Base-by-base conservation (phyloP, 2,888 invertebrate genomes). In the Amphiduros pacificus region DNA sequence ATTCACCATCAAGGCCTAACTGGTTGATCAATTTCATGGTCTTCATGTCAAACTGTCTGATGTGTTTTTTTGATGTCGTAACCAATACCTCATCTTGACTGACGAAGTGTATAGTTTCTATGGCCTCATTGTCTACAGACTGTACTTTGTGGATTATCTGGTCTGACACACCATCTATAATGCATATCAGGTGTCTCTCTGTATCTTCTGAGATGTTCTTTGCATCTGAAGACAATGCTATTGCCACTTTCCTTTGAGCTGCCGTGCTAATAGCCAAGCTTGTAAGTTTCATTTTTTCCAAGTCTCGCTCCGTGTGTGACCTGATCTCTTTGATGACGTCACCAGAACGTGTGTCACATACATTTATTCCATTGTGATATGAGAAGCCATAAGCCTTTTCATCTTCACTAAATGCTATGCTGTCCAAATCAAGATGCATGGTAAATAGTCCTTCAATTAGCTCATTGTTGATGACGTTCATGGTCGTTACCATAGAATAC, bases 381-480 rank as follows among this genome's bases (percentile, higher is more conserved):
- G n/a, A n/a, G n/a, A n/a, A n/a, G n/a, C n/a, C n/a, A n/a, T n/a
- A n/a, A n/a, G n/a, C 49, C 27, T 28, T 22, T 14, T 58, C 62
- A 26, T 41, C 32, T 6, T 20, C n/a, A 28, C 61, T 55, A 2
- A 61, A n/a, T 5, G 61, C 49, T 17, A 63, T 22, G 40, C 50
- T n/a, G n/a, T n/a, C n/a, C n/a, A n/a, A n/a, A n/a, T n/a, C n/a
- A n/a, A n/a, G n/a, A n/a, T n/a, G n/a, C n/a, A n/a, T n/a, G n/a
- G n/a, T n/a, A n/a, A n/a, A n/a, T n/a, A n/a, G n/a, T n/a, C n/a
- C n/a, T n/a, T n/a, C n/a, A n/a, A n/a, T n/a, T n/a, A 53, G 24
- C 17, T 65, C 65, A 26, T 32, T 51, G 14, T 44, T 49, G 4
- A 32, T 27, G 28, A 65, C 22, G 44, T 60, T 40, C 24, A 65